phyloP scores from a whole-genome alignment of 2,797 vertebrate species.

The Sebastes miniatus region DNA sequence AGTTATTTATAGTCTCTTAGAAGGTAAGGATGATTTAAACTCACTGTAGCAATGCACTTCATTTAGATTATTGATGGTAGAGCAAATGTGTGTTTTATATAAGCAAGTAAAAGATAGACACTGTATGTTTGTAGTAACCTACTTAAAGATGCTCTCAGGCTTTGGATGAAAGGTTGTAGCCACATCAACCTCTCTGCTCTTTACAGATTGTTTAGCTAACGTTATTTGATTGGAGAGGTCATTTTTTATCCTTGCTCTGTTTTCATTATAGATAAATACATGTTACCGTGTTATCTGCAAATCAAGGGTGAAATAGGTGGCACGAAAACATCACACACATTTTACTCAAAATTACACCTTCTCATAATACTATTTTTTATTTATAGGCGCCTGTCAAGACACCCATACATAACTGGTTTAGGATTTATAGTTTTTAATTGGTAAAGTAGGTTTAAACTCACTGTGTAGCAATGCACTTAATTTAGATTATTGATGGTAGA shows the following conservation, averaged over 20 bases:
- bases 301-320: neutral
- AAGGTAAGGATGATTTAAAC: slow-evolving; percentile 41
- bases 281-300: neutral
- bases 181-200: neutral
- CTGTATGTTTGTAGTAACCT: slow-evolving; percentile 13
- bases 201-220: neutral
- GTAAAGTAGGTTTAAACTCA: neutral
- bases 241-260: neutral
- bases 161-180: neutral
- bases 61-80: neutral
- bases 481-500: neutral
- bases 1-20: slow-evolving; percentile 73
- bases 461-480: accelerated
- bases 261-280: neutral
- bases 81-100: neutral
- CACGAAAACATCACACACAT: neutral
- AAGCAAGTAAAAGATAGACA: neutral
- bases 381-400: no score
- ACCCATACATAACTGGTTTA: neutral
- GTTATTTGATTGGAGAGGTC: neutral
- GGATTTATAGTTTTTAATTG: neutral
- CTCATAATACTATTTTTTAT: neutral
- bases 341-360: neutral
- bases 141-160: neutral
- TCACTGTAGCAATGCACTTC: accelerated